Base-by-base conservation (phyloP, 2,797 vertebrate species). In the Chiroxiphia lanceolata region DNA sequence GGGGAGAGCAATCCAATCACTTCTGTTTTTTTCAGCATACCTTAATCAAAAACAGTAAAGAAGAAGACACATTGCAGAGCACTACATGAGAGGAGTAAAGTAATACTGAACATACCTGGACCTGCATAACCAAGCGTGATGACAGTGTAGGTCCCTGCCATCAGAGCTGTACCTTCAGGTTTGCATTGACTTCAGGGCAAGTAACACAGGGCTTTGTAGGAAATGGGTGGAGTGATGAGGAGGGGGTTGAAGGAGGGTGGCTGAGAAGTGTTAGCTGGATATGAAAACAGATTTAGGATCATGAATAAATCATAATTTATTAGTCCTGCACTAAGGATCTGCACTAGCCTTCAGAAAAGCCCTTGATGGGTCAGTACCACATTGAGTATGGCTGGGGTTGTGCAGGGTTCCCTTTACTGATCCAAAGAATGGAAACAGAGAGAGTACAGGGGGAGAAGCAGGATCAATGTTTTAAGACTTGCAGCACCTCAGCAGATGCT, bases 1-100 rank as follows among this genome's bases (percentile, higher is more conserved):
- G 65, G 20, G 59, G 40, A 91, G 22, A 88, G 57, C n/a, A 92
- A 87, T 68, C 81, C 83, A 92, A 80, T 82, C 57, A 78, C 36
- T 95, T 61, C 64, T 48, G 20, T 63, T 38, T 50, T 48, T 81
- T 86, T 40, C 23, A 36, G 34, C 61, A 40, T 17, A 92, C 59
- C 45, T 93, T 78, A 76, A 93, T 61, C 61, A 92, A 87, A 92
- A 95, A 31, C 1, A 13, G 51, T 45, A 78, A 67, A 1, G 21
- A 81, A 42, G 20, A 63, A 25, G 60, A 83, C 20, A 79, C 44
- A 20, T 13, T 83, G 60, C 56, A 60, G 61, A 83, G 38, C 75
- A 71, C 29, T 19, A 7, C 9, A 45, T 2, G 26, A 65, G 48
- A 79, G 29, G 50, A 63, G 57, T 31, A 21, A 67, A 82, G 23